phyloP scores from a whole-genome alignment of 2,888 invertebrate genomes.

The Aricia artaxerxes region DNA sequence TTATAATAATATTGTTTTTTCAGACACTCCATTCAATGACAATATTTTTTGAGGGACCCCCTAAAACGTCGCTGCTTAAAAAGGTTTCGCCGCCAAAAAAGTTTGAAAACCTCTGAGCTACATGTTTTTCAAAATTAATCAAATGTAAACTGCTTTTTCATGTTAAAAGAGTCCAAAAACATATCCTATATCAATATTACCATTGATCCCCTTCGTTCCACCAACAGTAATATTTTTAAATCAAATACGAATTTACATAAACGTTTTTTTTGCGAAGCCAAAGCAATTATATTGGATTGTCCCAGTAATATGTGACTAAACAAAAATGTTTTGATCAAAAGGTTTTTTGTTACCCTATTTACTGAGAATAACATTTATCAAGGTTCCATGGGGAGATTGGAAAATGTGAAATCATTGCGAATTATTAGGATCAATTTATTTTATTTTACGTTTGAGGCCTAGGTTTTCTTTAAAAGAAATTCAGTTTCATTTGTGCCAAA shows the following conservation, averaged over 20 bases:
- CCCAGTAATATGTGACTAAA: conserved; percentile 4
- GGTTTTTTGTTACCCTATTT: conserved; percentile 13
- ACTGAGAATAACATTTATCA: not conserved
- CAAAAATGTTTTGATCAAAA: conserved; percentile 13
- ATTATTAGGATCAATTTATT: too few relatives aligned
- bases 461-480: too few relatives aligned
- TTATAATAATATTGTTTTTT: too few relatives aligned
- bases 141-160: not conserved
- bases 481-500: too few relatives aligned
- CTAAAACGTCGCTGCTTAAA: too few relatives aligned
- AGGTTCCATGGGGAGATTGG: not conserved
- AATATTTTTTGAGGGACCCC: too few relatives aligned
- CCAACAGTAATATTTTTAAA: conserved; percentile 21
- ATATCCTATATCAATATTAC: not conserved
- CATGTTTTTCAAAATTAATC: not conserved
- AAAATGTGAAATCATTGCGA: not conserved
- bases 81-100: too few relatives aligned
- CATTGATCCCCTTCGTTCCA: not conserved
- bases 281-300: conserved; percentile 4
- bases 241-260: conserved; percentile 23
- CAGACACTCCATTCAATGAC: too few relatives aligned
- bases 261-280: conserved; percentile 21
- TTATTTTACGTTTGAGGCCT: too few relatives aligned
- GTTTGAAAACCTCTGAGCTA: not conserved
- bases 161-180: not conserved